Conservation (phyloP, 2,797 vertebrate genomes). For the Pempheris klunzingeri region DNA sequence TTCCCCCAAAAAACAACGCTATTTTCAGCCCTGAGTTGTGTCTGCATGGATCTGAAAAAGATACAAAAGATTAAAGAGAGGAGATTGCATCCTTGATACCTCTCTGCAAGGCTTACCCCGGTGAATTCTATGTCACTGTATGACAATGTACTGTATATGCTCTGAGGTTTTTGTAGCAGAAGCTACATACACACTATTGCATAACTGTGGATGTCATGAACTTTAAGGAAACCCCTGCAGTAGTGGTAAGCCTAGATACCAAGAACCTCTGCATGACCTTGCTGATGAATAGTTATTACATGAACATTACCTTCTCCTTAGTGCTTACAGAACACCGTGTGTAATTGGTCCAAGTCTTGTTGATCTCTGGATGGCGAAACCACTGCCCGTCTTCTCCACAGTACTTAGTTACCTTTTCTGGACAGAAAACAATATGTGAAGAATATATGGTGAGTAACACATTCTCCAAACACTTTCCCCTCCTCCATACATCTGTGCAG, state of each 20-base stretch:
- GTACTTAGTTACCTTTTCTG: conserved; percentile 91
- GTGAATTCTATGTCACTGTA: not conserved
- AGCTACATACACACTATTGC: not conserved
- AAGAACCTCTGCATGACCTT: not conserved
- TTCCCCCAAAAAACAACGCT: not conserved
- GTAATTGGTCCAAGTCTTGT: conserved; percentile 94
- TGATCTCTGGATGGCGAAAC: conserved; percentile 92
- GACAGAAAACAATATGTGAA: conserved; percentile 13
- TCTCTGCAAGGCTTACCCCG: not conserved
- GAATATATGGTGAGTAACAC: not conserved
- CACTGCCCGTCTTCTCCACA: conserved; percentile 92
- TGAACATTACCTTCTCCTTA: conserved; percentile 87
- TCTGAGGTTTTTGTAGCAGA: not conserved
- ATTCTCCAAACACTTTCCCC: not conserved
- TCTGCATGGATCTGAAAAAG: conserved; percentile 3
- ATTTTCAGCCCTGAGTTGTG: not conserved
- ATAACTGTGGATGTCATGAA: not conserved
- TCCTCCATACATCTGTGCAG: not conserved
- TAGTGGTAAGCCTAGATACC: not conserved
- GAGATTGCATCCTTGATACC: not conserved
- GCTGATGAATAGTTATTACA: not conserved
- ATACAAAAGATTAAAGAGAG: too few species aligned
- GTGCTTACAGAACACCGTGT: conserved; percentile 90
- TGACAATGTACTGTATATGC: not conserved
- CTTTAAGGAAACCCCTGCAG: not conserved